These are phyloP conservation scores for Nomada fabriciana DNA, from an alignment of 2,888 invertebrate species.

Conservation along the genomic window DNA sequence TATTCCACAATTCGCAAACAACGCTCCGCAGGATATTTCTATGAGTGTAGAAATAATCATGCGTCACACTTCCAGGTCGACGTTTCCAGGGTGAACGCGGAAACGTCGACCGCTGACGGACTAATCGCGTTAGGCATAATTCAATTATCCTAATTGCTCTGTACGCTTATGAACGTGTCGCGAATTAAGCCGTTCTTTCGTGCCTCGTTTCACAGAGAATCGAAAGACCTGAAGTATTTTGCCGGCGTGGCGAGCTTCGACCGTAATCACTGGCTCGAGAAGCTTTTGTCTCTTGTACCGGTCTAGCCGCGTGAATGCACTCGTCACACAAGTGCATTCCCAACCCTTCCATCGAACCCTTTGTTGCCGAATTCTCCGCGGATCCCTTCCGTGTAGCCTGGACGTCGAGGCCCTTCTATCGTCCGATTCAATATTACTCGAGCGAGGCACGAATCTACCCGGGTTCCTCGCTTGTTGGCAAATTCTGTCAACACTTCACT, in stretches of 20 bases:
- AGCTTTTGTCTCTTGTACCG: conserved; percentile 51
- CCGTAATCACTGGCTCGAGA: conserved; percentile 56
- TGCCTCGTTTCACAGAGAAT: conserved; percentile 44
- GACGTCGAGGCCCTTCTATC: no score
- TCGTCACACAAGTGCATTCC: conserved; percentile 37
- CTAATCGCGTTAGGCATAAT: conserved; percentile 60
- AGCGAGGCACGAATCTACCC: neutral
- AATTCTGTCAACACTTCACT: neutral
- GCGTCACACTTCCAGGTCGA: neutral
- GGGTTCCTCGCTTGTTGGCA: neutral
- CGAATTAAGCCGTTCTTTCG: conserved; percentile 54
- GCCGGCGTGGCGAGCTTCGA: conserved; percentile 29
- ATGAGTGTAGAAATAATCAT: neutral
- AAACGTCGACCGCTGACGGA: conserved; percentile 32
- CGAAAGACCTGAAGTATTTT: conserved; percentile 54
- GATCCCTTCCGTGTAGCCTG: neutral
- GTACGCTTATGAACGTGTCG: conserved; percentile 42
- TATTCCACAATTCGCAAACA: no score
- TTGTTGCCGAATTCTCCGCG: conserved; percentile 49
- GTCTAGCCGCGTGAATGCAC: conserved; percentile 37
- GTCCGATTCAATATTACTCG: conserved; percentile 4
- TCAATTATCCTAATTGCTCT: conserved; percentile 41
- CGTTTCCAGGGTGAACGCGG: conserved; percentile 28
- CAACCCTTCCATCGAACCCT: neutral
- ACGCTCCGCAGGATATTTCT: no score